Evolutionary conservation across 2,888 invertebrate species (phyloP), one percentile per base, ranked within the genome.

Genomic region (Nymphalis polychloros): DNA sequence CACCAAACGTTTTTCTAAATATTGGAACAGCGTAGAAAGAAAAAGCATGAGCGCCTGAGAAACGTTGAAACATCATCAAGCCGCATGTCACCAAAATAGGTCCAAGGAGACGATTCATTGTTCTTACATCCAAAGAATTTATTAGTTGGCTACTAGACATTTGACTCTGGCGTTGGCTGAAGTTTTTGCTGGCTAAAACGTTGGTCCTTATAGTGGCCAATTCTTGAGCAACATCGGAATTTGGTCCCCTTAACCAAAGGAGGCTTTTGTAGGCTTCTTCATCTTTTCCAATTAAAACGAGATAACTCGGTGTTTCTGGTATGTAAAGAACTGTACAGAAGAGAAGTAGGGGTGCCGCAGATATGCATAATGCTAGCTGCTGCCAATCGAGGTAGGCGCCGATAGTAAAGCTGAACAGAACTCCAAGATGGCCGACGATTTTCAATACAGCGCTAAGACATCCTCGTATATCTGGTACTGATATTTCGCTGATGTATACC

Each of bases 401-500:
- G 41, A 97, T 95, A 67, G 96, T 94, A 88, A 97, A 97, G 63
- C 96, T 96, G 80, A 96, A 94, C 47, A 98, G 93, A 17, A 97
- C 96, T 41, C 98, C 98, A 47, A 97, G 94, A 83, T 97, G 97
- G 20, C 97, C 96, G 72, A 96, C 95, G 74, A 98, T 95, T 87
- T 98, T 98, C 72, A 97, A 93, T 70, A 97, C 95, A 7, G 97
- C 96, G 81, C 97, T 97, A 67, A 98, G 93, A 76, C 97, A 96
- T 35, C 98, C 98, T 41, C 98, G 94, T 74, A 97, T 96, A 72
- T 96, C 96, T 2, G 97, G 96, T 27, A 97, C 96, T 35, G 98
- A 96, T 80, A 97, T 97, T 91, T 98, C 98, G 81, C 97, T 97
- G 80, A 98, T 96, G 93, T 98, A 98, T 23, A 98, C 97, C 95